Evolutionary conservation across 2,797 vertebrate species (phyloP).

Genomic region (Sebastes nivosus): DNA sequence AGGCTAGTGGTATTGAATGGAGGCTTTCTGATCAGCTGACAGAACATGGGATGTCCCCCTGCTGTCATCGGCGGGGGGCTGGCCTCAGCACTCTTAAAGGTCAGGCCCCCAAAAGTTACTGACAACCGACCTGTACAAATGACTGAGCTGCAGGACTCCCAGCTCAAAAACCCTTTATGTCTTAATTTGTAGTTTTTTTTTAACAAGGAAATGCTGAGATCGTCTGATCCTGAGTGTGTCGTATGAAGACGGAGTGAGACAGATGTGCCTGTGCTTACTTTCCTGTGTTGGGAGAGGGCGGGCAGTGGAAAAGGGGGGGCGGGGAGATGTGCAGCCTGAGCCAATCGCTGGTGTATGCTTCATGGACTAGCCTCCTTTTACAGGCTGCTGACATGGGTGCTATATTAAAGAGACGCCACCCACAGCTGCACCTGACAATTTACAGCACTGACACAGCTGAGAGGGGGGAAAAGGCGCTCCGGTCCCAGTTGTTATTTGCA

Average conservation of each 20-base stretch:
- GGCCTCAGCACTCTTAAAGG: constrained; percentile 66
- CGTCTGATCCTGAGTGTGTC: background rate
- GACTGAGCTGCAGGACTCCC: background rate
- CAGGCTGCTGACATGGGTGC: constrained; percentile 82
- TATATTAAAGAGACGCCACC: constrained; percentile 84
- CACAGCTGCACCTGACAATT: constrained; percentile 89
- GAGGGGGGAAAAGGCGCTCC: background rate
- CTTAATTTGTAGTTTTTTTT: background rate
- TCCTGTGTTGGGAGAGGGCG: constrained; percentile 32
- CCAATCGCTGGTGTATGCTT: constrained; percentile 57
- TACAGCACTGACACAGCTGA: constrained; percentile 70
- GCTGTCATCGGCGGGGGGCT: constrained; percentile 55
- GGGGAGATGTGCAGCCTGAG: constrained; percentile 7
- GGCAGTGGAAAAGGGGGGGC: constrained; percentile 2
- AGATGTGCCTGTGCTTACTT: constrained; percentile 67
- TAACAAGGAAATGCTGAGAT: background rate
- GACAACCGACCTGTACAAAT: constrained; percentile 32
- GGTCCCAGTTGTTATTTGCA: constrained; percentile 43
- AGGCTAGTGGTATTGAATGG: constrained; percentile 54
- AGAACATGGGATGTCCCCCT: constrained; percentile 57
- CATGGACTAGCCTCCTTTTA: constrained; percentile 88
- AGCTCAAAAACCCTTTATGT: background rate
- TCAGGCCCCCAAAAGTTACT: constrained; percentile 53
- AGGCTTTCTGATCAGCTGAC: constrained; percentile 73
- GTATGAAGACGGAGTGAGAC: constrained; percentile 53